phyloP scores from a whole-genome alignment of 2,113 vertebrate species.

The Myotis brandtii region DNA sequence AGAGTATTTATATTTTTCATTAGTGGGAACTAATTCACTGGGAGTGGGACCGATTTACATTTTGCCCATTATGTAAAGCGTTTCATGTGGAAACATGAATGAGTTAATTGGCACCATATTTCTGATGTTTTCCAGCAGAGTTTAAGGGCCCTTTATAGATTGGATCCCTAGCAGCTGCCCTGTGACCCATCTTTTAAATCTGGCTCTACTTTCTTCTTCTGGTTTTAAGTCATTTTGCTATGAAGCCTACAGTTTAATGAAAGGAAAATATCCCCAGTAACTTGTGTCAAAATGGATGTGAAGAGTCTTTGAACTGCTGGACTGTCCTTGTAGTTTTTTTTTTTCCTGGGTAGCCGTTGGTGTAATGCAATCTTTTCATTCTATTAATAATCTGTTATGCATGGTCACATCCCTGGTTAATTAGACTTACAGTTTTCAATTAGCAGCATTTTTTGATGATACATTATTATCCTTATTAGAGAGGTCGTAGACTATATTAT shows the following conservation, averaged over 20 bases:
- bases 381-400: conserved; percentile 79
- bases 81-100: conserved; percentile 59
- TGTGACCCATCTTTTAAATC: conserved; percentile 69
- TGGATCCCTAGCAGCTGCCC: conserved; percentile 49
- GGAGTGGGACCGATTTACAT: conserved; percentile 65
- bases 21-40: conserved; percentile 57
- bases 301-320: conserved; percentile 76
- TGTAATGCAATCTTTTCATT: conserved; percentile 70
- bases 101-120: conserved; percentile 64
- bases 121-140: conserved; percentile 12
- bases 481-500: conserved; percentile 74
- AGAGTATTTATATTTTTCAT: conserved; percentile 61
- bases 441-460: conserved; percentile 77
- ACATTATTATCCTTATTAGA: conserved; percentile 70
- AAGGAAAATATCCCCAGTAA: conserved; percentile 70
- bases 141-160: conserved; percentile 10
- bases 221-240: conserved; percentile 72
- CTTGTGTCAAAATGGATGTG: conserved; percentile 71
- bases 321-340: conserved; percentile 76
- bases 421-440: conserved; percentile 77
- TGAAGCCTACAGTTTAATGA: conserved; percentile 70
- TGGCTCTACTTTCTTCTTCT: conserved; percentile 69
- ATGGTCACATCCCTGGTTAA: conserved; percentile 70
- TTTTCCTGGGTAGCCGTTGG: conserved; percentile 47
- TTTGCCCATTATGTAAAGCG: conserved; percentile 47